Evolutionary conservation across 2,113 vertebrate species (phyloP), one percentile per base, ranked within the genome.

Genomic region (Lota lota): DNA sequence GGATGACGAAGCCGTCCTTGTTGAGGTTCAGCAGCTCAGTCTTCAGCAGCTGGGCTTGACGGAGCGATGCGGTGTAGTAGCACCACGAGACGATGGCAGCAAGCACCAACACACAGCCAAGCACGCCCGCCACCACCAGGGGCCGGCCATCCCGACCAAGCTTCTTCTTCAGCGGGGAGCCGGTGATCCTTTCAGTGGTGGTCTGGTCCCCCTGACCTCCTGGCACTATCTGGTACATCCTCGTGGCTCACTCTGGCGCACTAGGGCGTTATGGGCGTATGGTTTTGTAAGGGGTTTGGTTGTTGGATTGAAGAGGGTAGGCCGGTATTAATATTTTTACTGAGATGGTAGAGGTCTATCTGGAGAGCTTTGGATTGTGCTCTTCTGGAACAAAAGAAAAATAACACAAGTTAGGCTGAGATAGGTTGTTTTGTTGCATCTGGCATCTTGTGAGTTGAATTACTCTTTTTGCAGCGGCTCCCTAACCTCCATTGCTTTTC

Each of bases 1-100:
- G 94, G 82, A 98, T 97, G 75, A 94, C 75, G 15, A 97, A 98
- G 51, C 96, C 96, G 0, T 95, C 91, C 0, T 90, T 91, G 33
- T 92, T 90, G 72, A 98, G 93, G 70, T 95, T 93, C 82, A 98
- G 78, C 70, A 91, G 84, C 76, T 94, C 95, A 0, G 90, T 88
- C 22, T 93, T 94, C 47, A 98, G 81, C 36, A 92, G 80, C 57
- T 95, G 93, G 0, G 94, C 93, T 78, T 96, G 95, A 24, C 88
- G 90, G 12, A 97, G 87, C 14, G 96, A 96, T 20, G 90, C 89
- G 0, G 90, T 94, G 76, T 98, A 97, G 84, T 96, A 96, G 89
- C 94, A 95, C 96, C 96, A 98, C 51, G 97, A 88, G 14, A 94
- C 90, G 19, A 96, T 92, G 0, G 94, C 93, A 0, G 92, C 88